Conservation (phyloP, 2,888 invertebrate genomes). For the Zygaena filipendulae region DNA sequence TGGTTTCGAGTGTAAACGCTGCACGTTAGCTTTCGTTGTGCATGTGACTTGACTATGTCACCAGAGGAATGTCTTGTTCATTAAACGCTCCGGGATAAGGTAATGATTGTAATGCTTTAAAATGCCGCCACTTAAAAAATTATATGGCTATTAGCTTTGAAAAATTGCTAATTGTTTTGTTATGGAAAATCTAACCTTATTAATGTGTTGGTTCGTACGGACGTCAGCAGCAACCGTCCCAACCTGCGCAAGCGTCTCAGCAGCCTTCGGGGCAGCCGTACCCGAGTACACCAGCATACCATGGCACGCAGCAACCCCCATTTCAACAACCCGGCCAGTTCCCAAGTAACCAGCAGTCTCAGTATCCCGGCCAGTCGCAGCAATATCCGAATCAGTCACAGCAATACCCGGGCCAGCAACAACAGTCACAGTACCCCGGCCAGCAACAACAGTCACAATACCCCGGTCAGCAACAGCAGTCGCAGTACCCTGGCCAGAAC, state of each 20-base stretch:
- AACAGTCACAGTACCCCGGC: constrained; percentile 62
- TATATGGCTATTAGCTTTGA: constrained; percentile 58
- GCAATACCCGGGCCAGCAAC: constrained; percentile 43
- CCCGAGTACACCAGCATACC: constrained; percentile 65
- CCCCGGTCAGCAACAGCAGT: constrained; percentile 49
- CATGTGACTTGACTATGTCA: constrained; percentile 63
- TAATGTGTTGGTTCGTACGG: constrained; percentile 70
- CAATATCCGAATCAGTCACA: too few species aligned
- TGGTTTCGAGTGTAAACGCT: constrained; percentile 58
- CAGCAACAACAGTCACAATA: constrained; percentile 48
- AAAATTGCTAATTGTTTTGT: constrained; percentile 59
- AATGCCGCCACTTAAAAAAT: constrained; percentile 45
- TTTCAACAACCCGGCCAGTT: constrained; percentile 62
- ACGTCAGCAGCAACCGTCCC: constrained; percentile 70
- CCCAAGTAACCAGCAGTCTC: constrained; percentile 54
- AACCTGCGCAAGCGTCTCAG: constrained; percentile 65
- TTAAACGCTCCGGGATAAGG: constrained; percentile 46
- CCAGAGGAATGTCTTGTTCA: constrained; percentile 56
- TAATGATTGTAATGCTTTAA: constrained; percentile 59
- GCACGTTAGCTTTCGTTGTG: constrained; percentile 69
- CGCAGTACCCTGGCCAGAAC: constrained; percentile 38
- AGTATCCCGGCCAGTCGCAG: constrained; percentile 48
- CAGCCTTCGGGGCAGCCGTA: constrained; percentile 61
- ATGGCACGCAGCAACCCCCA: constrained; percentile 67
- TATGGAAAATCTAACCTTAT: constrained; percentile 69